Base-by-base conservation (phyloP, 1,140 invertebrate genomes). In the Holcopasites calliopsidis region DNA sequence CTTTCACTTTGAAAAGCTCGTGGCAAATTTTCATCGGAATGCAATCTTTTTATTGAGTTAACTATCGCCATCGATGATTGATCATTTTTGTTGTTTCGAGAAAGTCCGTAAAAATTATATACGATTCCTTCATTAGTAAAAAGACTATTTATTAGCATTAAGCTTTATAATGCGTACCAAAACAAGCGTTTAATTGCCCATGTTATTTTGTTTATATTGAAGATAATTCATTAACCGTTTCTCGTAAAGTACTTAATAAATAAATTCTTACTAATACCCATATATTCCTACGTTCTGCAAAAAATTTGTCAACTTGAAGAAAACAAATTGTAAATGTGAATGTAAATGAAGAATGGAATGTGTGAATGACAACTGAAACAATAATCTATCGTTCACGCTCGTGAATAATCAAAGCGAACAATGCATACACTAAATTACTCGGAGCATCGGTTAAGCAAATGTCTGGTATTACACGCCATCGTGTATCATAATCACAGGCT, bases 401-500 rank as follows among this genome's bases (percentile, higher is more conserved):
- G 11, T 38, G 3, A 13, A 5, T 38, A 23, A 23, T 38, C 23
- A 21, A 33, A 40, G 23, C 11, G n/a, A 38, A 21, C 10, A 13
- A 28, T 2, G 40, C 10, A 26, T 26, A 26, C 21, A 40, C 57
- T 60, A 1, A 13, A 16, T 5, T 35, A 26, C 5, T 5, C 10
- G 5, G 26, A 40, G n/a, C 35, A 16, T 16, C 57, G 11, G 26
- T 40, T 60, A 40, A 40, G 57, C 35, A 60, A 60, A 58, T 38
- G n/a, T n/a, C 6, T 0, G 6, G 3, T 8, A 16, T 26, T 40
- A 28, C 13, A 1, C 1, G 2, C 23, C 8, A 28, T 7, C 58
- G 16, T 61, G 40, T 28, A 42, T 61, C 40, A n/a, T 61, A 61
- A 61, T 61, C 28, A 61, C 21, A 44, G 21, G n/a, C 23, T 61